Base-by-base conservation (phyloP, 2,888 invertebrate species). In the Carabus problematicus region DNA sequence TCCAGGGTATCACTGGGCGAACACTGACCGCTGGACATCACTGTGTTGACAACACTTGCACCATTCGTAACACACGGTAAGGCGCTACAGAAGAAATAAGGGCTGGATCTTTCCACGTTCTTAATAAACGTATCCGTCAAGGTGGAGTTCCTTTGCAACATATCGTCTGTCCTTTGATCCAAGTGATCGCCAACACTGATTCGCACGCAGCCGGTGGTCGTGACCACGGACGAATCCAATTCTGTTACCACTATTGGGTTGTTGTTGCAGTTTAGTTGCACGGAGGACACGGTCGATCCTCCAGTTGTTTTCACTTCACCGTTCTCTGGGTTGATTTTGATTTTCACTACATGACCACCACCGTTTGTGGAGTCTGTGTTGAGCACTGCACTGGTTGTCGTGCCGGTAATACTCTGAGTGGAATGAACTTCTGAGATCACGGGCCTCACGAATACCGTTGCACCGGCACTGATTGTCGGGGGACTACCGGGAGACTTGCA, bases 1-100 rank as follows among this genome's bases (percentile, higher is more conserved):
- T 93, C 93, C 72, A 93, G 79, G 0, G 92, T 93, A 77, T 93
- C 93, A 76, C 90, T 91, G 0, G 93, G 92, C 40, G 93, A 93
- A 76, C 91, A 91, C 77, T 93, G 93, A 0, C 93, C 93, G 77
- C 91, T 92, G 60, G 91, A 89, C 87, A 91, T 90, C 66, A 89
- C 83, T 82, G 69, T 63, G 29, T 73, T 54, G 3, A 45, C 64
- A 14, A 54, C 63, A 14, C 43, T 55, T 9, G 85, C 85, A 71
- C 82, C 84, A 7, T 83, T 81, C 74, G 85, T 82, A 8, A 84
- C 84, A 75, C 84, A 84, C 70, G 82, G 83, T 74, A 85, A 88
- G 6, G 87, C 83, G 73, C 85, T 87, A 79, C 88, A 89, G 75
- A 87, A 90, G 76, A 89, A 90, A 74, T 77, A 75, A 64, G 75